Conservation (phyloP, 2,797 vertebrate species). For the Geotrypetes seraphini region DNA sequence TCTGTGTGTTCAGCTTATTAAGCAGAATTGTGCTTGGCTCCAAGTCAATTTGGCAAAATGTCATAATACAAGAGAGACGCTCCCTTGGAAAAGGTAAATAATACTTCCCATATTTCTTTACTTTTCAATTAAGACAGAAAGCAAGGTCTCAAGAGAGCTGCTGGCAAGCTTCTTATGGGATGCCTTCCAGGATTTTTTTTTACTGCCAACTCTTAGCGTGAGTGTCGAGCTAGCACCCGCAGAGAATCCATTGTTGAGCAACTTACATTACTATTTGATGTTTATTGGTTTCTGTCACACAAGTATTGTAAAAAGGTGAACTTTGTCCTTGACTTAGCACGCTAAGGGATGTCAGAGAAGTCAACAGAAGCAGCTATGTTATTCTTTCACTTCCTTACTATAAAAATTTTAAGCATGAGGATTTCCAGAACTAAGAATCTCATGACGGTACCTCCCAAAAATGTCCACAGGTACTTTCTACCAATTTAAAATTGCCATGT, state of each 20-base stretch:
- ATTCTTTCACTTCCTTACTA: too few species aligned
- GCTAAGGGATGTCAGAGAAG: conserved; percentile 54
- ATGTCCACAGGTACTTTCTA: too few species aligned
- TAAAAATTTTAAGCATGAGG: too few species aligned
- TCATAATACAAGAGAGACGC: conserved; percentile 34
- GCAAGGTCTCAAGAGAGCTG: conserved; percentile 34
- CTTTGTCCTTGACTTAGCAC: conserved; percentile 58
- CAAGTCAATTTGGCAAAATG: conserved; percentile 35
- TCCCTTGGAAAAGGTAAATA: conserved; percentile 59
- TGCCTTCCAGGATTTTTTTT: conserved; percentile 26
- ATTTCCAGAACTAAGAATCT: too few species aligned
- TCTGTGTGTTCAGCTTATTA: conserved; percentile 28
- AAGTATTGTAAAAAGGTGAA: conserved; percentile 58
- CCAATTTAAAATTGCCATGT: too few species aligned
- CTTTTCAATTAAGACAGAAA: conserved; percentile 35
- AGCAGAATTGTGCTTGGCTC: conserved; percentile 39
- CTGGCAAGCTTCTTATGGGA: conserved; percentile 58
- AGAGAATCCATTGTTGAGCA: conserved; percentile 52
- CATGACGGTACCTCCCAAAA: too few species aligned
- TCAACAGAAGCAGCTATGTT: conserved; percentile 9
- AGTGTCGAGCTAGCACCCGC: conserved; percentile 31
- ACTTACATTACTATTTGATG: conserved; percentile 45
- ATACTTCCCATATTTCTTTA: conserved; percentile 54
- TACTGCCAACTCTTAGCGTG: conserved; percentile 30
- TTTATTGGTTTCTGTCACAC: conserved; percentile 80